Base-by-base conservation (phyloP, 2,888 invertebrate genomes). In the Spisula solida region DNA sequence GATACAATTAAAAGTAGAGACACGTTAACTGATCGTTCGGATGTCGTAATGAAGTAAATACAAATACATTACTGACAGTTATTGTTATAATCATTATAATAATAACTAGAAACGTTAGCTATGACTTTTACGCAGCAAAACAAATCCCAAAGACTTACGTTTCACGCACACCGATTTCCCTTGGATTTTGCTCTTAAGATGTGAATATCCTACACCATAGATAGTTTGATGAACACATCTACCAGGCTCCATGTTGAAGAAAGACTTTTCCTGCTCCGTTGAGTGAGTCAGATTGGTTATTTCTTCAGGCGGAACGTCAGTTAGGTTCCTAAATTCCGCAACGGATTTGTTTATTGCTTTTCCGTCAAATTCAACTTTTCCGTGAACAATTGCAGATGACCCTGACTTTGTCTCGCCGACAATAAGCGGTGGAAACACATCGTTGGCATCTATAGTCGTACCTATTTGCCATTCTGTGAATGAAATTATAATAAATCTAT, bases 381-480 rank as follows among this genome's bases (percentile, higher is more conserved):
- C 94, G 16, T 91, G 78, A 6, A 92, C 88, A 10, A 94, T 92
- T 0, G 90, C 92, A 0, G 92, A 90, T 0, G 91, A 87, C 16
- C 90, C 91, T 0, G 91, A 56, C 18, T 78, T 81, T 0, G 85
- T 75, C 0, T 89, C 51, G 0, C 94, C 93, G 18, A 92, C 91
- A 81, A 89, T 92, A 0, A 92, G 88, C 14, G 91, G 60, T 18
- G 94, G 94, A 66, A 94, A 91, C 8, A 94, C 88, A 47, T 94
- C 93, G 10, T 80, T 31, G 10, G 75, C 85, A 12, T 81, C 89
- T 51, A 25, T 80, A 5, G 25, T 20, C 47, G 93, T 89, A 10
- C 93, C 94, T 56, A 94, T 88, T 47, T 90, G 86, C 94, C 94
- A 94, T 86, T 93, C 94, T 94, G 84, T 12, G 16, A 16, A 51